Evolutionary conservation across 1,140 invertebrate genomes (phyloP), one percentile per base, ranked within the genome.

Genomic region (Daktulosphaira vitifoliae): DNA sequence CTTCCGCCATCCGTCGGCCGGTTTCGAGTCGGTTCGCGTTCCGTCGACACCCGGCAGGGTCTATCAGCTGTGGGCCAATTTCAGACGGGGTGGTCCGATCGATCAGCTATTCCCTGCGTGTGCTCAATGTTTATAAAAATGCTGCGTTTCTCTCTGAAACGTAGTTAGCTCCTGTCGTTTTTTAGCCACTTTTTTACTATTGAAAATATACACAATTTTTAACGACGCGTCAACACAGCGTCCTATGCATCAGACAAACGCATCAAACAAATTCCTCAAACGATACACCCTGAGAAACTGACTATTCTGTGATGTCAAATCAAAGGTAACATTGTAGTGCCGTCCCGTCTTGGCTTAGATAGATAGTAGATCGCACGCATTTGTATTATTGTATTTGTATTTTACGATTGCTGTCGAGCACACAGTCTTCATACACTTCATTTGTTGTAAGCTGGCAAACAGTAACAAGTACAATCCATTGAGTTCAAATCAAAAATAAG

Each of bases 1-100:
- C n/a, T 42, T 42, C 39, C n/a, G 9, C 3, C 44, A 16, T 3
- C 16, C 37, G 29, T 16, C 54, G 54, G 54, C 5, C 39, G 54
- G 23, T n/a, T 18, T 20, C 54, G 54, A 29, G 38, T 25, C 6
- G 18, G 39, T 25, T 62, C 54, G 54, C 7, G 15, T 9, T 2
- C 54, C 39, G 54, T 62, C 42, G 53, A 18, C 29, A 11, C 54
- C 8, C 37, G 11, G 38, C 39, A 13, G 42, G 39, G 54, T 33
- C 42, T 46, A 62, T 62, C 54, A 62, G 54, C 54, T 62, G 54
- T 29, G 38, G 25, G 54, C 54, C 37, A 29, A 62, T 62, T 62
- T 29, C 54, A 39, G 54, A 46, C 42, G 22, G 39, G 54, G 54
- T 33, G 54, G 23, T 44, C 54, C 54, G 54, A 62, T 62, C 54